Evolutionary conservation across 1,140 invertebrate species (phyloP).

Genomic region (Drosophila sturtevanti): DNA sequence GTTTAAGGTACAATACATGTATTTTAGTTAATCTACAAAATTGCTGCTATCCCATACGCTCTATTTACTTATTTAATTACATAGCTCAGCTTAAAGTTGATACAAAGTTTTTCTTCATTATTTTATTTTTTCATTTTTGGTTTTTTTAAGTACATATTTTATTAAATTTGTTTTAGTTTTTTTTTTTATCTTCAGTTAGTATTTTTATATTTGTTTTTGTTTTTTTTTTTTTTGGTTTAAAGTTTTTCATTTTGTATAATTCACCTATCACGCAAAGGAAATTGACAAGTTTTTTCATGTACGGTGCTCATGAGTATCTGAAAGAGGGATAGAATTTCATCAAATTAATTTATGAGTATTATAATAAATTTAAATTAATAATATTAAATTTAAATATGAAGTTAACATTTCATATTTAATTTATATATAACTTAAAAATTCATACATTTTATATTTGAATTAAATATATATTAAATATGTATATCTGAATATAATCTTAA

Average conservation of each 20-base stretch:
- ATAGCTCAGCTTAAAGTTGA: conserved; percentile 81
- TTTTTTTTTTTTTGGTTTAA: not conserved
- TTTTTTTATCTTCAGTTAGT: conserved; percentile 35
- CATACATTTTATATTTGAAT: too few species aligned
- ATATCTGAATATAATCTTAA: too few species aligned
- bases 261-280: conserved; percentile 83
- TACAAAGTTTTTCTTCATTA: conserved; percentile 58
- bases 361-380: conserved; percentile 83
- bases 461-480: too few species aligned
- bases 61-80: conserved; percentile 66
- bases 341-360: conserved; percentile 6
- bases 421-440: too few species aligned
- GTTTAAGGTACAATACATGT: conserved; percentile 76
- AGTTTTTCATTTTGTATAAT: conserved; percentile 61
- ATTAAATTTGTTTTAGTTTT: conserved; percentile 37
- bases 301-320: conserved; percentile 83
- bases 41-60: conserved; percentile 58
- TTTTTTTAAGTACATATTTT: conserved; percentile 55
- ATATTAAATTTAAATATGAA: too few species aligned
- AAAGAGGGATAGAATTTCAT: conserved; percentile 37
- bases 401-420: too few species aligned
- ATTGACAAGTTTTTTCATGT: conserved; percentile 83
- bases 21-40: conserved; percentile 79
- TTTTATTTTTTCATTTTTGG: not conserved
- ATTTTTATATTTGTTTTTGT: conserved; percentile 18